Evolutionary conservation across 2,797 vertebrate species (phyloP).

Genomic region (Hyperoplus lanceolatus): DNA sequence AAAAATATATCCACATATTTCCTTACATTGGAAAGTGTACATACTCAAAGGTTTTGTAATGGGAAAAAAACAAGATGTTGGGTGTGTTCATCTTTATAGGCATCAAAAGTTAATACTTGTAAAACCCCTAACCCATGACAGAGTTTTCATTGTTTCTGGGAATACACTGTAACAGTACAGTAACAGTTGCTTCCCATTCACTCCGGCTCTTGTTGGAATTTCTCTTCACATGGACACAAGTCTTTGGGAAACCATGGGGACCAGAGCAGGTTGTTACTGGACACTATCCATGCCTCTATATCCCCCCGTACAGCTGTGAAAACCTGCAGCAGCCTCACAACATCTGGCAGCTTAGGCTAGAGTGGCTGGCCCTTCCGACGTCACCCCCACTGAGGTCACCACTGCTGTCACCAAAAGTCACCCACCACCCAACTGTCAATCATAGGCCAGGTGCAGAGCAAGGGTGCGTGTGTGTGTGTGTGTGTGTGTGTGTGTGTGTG

Average conservation of each 20-base stretch:
- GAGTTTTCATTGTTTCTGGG: slow-evolving; percentile 12
- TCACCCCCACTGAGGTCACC: slow-evolving; percentile 59
- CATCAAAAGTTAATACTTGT: background rate
- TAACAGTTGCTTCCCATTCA: slow-evolving; percentile 28
- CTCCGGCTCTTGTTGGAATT: slow-evolving; percentile 17
- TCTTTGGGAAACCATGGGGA: slow-evolving; percentile 23
- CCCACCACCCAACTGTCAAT: slow-evolving; percentile 51
- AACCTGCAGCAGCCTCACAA: slow-evolving; percentile 62
- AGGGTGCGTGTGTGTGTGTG: background rate
- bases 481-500: background rate
- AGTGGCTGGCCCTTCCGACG: background rate
- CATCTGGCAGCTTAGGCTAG: slow-evolving; percentile 57
- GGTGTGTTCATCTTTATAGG: background rate
- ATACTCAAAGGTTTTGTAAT: background rate
- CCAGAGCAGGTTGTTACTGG: slow-evolving; percentile 68
- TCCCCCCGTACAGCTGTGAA: slow-evolving; percentile 66
- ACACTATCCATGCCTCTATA: slow-evolving; percentile 53
- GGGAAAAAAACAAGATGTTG: background rate
- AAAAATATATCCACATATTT: background rate
- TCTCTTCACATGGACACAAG: slow-evolving; percentile 20
- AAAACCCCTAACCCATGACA: slow-evolving; percentile 9
- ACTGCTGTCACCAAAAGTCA: slow-evolving; percentile 51
- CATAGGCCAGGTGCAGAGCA: slow-evolving; percentile 44
- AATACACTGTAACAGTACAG: background rate
- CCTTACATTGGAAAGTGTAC: background rate